Evolutionary conservation across 2,888 invertebrate species (phyloP).

Genomic region (Orthosia incerta): DNA sequence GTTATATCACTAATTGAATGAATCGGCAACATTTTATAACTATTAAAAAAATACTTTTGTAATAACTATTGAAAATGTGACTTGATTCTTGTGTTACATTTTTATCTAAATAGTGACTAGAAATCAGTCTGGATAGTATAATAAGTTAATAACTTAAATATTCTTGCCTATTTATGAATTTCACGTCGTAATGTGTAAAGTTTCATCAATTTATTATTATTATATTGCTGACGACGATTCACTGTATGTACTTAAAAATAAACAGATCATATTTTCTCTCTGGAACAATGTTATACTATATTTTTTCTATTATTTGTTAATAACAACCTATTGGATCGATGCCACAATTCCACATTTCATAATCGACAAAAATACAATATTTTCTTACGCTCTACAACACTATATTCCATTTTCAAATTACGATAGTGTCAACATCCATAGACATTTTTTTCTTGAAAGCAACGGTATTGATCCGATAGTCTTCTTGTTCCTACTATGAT

Average conservation of each 20-base stretch:
- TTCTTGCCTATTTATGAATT: constrained; percentile 41
- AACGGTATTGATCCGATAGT: constrained; percentile 50
- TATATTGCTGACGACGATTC: constrained; percentile 19
- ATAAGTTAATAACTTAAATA: constrained; percentile 4
- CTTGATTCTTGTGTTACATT: constrained; percentile 13
- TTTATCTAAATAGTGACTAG: constrained; percentile 18
- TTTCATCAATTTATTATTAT: constrained; percentile 43
- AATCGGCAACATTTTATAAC: constrained; percentile 45
- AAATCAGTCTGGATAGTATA: constrained; percentile 4
- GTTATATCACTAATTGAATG: constrained; percentile 58
- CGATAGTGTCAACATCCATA: constrained; percentile 15
- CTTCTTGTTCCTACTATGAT: constrained; percentile 71
- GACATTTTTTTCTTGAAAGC: constrained; percentile 35
- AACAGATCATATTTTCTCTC: constrained; percentile 2
- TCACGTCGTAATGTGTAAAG: constrained; percentile 20
- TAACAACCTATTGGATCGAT: constrained; percentile 31
- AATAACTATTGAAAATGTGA: constrained; percentile 25
- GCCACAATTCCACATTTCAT: constrained; percentile 13
- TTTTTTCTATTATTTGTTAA: constrained; percentile 38
- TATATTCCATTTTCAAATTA: constrained; percentile 37
- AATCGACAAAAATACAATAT: constrained; percentile 17
- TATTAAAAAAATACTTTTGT: constrained; percentile 39
- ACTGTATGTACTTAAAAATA: constrained; percentile 32
- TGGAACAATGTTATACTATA: neutral
- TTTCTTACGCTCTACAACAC: constrained; percentile 5